phyloP scores from a whole-genome alignment of 2,888 invertebrate genomes.

The Plusia festucae region DNA sequence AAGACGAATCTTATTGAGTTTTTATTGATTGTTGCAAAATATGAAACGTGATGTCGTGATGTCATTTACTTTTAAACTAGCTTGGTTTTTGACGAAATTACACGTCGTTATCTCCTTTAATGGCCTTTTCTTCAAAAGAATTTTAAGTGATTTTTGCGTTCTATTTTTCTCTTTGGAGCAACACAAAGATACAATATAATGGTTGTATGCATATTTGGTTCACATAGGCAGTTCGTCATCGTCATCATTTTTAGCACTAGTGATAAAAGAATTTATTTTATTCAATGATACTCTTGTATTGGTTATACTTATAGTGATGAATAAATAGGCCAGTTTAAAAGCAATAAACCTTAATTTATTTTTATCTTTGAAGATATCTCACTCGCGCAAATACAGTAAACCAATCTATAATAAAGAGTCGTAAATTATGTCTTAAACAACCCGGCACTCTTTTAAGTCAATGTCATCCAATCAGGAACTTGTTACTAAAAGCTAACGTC shows the following conservation, averaged over 20 bases:
- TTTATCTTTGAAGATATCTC: neutral
- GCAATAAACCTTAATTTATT: neutral
- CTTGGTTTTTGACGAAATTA: conserved; percentile 14
- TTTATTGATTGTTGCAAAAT: conserved; percentile 55
- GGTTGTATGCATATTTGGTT: too few species aligned
- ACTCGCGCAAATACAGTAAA: neutral
- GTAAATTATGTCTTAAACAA: neutral
- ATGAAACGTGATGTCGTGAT: conserved; percentile 11
- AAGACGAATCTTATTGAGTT: conserved; percentile 47
- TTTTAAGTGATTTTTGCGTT: conserved; percentile 17
- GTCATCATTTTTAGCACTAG: too few species aligned
- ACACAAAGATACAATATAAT: conserved; percentile 9
- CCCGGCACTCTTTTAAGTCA: conserved; percentile 12
- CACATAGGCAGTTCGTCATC: too few species aligned
- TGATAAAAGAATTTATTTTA: too few species aligned
- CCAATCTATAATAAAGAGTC: neutral
- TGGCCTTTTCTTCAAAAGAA: conserved; percentile 6
- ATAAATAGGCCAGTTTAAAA: too few species aligned
- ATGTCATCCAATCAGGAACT: conserved; percentile 47
- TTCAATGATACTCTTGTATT: too few species aligned
- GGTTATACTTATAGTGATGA: too few species aligned
- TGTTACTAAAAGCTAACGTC: conserved; percentile 22
- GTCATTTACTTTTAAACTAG: conserved; percentile 16
- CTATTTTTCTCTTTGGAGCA: conserved; percentile 12
- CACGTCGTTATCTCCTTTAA: conserved; percentile 5